Evolutionary conservation across 2,797 vertebrate species (phyloP), one percentile per base, ranked within the genome.

Genomic region (Parauchenoglanis ngamensis): DNA sequence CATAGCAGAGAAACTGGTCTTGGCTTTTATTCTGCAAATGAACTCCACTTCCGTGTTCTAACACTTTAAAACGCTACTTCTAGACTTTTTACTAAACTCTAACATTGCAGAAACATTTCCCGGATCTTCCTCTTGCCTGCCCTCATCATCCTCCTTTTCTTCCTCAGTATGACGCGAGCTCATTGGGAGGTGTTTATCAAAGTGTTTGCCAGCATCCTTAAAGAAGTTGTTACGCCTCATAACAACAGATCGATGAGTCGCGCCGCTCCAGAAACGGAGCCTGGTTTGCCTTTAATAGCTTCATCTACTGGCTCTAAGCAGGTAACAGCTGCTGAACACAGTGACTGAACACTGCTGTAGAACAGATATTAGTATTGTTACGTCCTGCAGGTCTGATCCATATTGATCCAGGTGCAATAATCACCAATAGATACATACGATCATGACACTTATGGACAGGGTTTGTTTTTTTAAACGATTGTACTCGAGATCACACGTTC

Each of bases 181-280:
- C 76, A 0, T 1, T 57, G 7, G n/a, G 13, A 78, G n/a, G 15
- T 59, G 76, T 57, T 79, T 79, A 57, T 79, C 54, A 81, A 13
- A 28, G 52, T 87, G 79, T 86, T 76, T 73, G 19, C 77, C 54
- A 5, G 70, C 46, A 25, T 75, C 8, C 4, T 11, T 52, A 21
- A 57, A 57, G 54, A 86, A 54, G 23, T 35, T 61, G 25, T 61
- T 78, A 56, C 4, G 12, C 73, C 52, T 23, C 61, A n/a, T 52
- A 68, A 86, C 85, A 89, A 87, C 88, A 85, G 88, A 88, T 90
- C 88, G 12, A 89, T 89, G 73, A 84, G 40, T 59, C 17, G 31
- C 76, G 4, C 49, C 11, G 6, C 11, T 25, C 11, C 73, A 31
- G 15, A 31, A 28, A 56, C 2, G 23, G 3, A 31, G n/a, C n/a